A percentile compares a stretch with the other conserved stretches of the same genome.
phyloP scores from a whole-genome alignment of 2,888 invertebrate species.

The Hemistola chrysoprasaria region DNA sequence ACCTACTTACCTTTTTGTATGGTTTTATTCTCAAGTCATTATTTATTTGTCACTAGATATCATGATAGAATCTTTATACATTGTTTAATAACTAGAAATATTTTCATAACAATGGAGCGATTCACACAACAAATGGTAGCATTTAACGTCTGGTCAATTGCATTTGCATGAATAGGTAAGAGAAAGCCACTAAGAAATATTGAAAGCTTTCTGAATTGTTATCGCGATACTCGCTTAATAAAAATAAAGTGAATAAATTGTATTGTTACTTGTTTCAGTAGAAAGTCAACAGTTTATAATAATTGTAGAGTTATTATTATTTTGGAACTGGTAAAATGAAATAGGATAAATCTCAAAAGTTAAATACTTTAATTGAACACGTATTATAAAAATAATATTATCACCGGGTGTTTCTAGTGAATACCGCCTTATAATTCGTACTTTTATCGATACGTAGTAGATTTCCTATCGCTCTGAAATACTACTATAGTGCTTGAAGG shows the following conservation, averaged over 20 bases:
- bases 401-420: no score
- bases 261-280: conserved; percentile 15
- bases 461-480: no score
- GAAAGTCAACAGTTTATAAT: conserved; percentile 4
- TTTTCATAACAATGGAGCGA: conserved; percentile 13
- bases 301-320: no score
- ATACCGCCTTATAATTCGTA: no score
- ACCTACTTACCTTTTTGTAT: background rate
- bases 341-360: no score
- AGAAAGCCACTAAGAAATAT: conserved; percentile 23
- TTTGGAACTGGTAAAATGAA: no score
- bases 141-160: conserved; percentile 19
- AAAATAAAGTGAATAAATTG: conserved; percentile 12
- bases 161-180: conserved; percentile 21
- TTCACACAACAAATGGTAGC: conserved; percentile 16
- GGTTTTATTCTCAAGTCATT: conserved; percentile 3
- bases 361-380: no score
- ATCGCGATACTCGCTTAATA: conserved; percentile 5
- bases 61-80: background rate
- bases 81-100: background rate
- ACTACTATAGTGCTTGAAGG: no score
- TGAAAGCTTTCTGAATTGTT: conserved; percentile 14
- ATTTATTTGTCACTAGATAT: conserved; percentile 3
- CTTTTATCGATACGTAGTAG: no score
- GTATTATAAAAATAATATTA: no score